A percentile compares a stretch with the other conserved stretches of the same genome.
Evolutionary conservation across 2,888 invertebrate genomes (phyloP).

Genomic region (Dimorphilus gyrociliatus): DNA sequence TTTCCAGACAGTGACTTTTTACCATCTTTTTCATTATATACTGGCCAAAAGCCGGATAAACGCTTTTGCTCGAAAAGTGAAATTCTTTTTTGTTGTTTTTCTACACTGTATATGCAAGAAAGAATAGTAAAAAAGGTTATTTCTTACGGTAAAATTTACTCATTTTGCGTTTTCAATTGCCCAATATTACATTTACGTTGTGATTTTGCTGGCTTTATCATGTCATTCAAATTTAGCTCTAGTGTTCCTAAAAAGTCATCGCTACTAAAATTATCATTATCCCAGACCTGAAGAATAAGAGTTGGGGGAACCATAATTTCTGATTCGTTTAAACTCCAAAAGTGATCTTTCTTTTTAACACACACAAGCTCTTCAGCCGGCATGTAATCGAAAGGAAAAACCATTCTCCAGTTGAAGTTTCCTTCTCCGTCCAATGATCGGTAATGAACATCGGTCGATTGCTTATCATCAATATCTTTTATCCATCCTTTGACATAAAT

Average conservation of each 20-base stretch:
- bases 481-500: constrained; percentile 64
- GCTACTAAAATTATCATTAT: constrained; percentile 52
- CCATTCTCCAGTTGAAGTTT: constrained; percentile 69
- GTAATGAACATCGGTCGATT: constrained; percentile 18
- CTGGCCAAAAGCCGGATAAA: background rate
- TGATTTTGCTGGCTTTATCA: constrained; percentile 69
- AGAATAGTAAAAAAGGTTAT: too few relatives aligned
- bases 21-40: background rate
- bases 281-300: constrained; percentile 47
- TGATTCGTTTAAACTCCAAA: constrained; percentile 55
- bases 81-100: constrained; percentile 2
- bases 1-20: too few relatives aligned
- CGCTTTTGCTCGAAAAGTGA: background rate
- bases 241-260: constrained; percentile 56
- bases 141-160: too few relatives aligned
- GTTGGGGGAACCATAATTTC: constrained; percentile 53
- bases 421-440: constrained; percentile 53
- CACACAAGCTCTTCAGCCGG: constrained; percentile 48
- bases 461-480: constrained; percentile 14
- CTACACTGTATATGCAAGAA: too few relatives aligned
- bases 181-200: constrained; percentile 25
- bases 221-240: constrained; percentile 57
- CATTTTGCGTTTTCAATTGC: too few relatives aligned
- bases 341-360: constrained; percentile 43
- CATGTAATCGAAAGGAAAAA: constrained; percentile 56